Base-by-base conservation (phyloP, 1,140 invertebrate species). In the Mycetomoellerius zeteki region DNA sequence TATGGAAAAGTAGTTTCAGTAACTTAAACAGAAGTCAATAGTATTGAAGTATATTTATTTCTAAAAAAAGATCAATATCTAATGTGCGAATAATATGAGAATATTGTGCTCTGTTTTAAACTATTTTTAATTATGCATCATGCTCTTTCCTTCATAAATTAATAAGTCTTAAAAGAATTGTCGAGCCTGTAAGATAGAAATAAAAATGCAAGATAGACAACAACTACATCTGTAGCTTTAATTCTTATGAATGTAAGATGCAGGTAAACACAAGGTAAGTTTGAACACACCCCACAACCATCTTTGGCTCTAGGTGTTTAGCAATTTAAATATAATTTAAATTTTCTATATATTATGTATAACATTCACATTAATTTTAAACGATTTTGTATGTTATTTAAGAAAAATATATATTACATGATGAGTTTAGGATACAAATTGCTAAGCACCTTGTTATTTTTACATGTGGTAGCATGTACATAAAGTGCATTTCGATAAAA, bases 221-320 rank as follows among this genome's bases (percentile, higher is more conserved):
- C 0, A 21, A 43, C 6, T 65, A 77, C 56, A 77, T 76, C 65
- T 7, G n/a, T 43, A 89, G 71, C 86, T 75, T 93, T 91, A 86
- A 86, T 87, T 86, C 91, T 78, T 19, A 72, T 87, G 16, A 72
- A 80, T 77, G 56, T 78, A 75, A 37, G 75, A 80, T 85, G 87
- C 86, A 71, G 69, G 62, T 19, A 72, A 71, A 88, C 65, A 87
- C 75, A 88, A 94, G 94, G 94, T 95, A 94, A 95, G 94, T 95
- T 91, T 76, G 60, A 87, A 95, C 92, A 94, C 91, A 93, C 93
- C 90, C 94, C 95, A 95, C 94, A 95, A 95, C 94, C 94, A 92
- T 95, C 94, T 94, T 95, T 95, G 94, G 93, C 92, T 90, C 92
- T 91, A 85, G 87, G 89, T 90, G 91, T 94, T 92, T 92, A 94